Evolutionary conservation across 2,113 vertebrate genomes (phyloP).

Genomic region (Anser brachyrhynchus): DNA sequence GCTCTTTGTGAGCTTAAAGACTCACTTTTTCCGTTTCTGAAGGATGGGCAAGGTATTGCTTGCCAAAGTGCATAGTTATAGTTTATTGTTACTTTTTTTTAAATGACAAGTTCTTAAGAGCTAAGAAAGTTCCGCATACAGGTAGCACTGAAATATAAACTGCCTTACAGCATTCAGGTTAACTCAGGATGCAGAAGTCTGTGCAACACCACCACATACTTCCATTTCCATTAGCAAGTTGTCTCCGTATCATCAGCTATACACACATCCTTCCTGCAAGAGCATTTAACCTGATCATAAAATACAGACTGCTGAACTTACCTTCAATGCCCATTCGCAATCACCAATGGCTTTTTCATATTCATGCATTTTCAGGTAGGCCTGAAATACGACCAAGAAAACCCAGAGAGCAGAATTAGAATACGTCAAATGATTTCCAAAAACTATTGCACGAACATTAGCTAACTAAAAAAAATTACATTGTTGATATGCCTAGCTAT

Average conservation of each 20-base stretch:
- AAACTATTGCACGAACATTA: background rate
- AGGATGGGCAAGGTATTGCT: background rate
- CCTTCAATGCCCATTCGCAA: slow-evolving; percentile 94
- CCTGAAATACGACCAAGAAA: slow-evolving; percentile 70
- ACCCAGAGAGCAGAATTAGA: background rate
- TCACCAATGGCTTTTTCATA: slow-evolving; percentile 86
- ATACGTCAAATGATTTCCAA: background rate
- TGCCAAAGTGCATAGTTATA: background rate
- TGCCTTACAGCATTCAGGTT: background rate
- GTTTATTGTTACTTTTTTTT: background rate
- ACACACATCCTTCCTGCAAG: background rate
- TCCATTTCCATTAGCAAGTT: background rate
- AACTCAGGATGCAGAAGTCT: background rate
- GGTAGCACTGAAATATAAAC: background rate
- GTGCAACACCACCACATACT: too few relatives aligned
- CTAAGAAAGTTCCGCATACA: background rate
- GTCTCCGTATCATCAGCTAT: background rate
- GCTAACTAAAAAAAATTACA: background rate
- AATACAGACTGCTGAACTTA: slow-evolving; percentile 56
- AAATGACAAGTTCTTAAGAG: background rate
- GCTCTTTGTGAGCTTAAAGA: background rate
- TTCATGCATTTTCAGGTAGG: slow-evolving; percentile 85
- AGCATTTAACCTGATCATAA: background rate
- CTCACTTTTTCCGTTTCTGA: background rate
- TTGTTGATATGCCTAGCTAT: background rate